Evolutionary conservation across 2,888 invertebrate genomes (phyloP).

Genomic region (Drosophila mulleri): DNA sequence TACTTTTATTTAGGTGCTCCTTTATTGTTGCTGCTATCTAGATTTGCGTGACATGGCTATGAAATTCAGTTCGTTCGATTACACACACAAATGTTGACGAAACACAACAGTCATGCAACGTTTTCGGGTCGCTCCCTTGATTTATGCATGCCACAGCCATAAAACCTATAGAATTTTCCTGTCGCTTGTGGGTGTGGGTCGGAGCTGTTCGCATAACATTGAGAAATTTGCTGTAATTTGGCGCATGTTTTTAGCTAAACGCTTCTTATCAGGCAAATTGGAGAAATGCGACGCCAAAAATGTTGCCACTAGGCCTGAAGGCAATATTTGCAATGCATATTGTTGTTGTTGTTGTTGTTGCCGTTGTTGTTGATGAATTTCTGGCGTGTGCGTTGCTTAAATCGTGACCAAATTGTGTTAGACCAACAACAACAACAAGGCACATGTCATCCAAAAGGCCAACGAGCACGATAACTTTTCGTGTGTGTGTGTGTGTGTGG

Average conservation of each 20-base stretch:
- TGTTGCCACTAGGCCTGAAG: conserved; percentile 8
- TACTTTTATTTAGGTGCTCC: conserved; percentile 20
- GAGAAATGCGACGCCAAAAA: conserved; percentile 54
- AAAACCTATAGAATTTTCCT: conserved; percentile 43
- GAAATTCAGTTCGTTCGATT: conserved; percentile 46
- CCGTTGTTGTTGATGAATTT: conserved; percentile 71
- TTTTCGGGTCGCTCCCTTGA: conserved; percentile 48
- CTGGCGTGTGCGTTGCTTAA: conserved; percentile 73
- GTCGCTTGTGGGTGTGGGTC: conserved; percentile 6
- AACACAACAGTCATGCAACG: conserved; percentile 52
- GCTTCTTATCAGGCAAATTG: conserved; percentile 82
- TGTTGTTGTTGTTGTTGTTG: conserved; percentile 56
- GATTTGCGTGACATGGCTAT: conserved; percentile 73
- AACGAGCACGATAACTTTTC: conserved; percentile 57
- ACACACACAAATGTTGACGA: conserved; percentile 43
- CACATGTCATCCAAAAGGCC: conserved; percentile 52
- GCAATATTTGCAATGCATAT: conserved; percentile 50
- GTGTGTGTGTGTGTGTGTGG: conserved; percentile 32
- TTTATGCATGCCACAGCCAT: conserved; percentile 64
- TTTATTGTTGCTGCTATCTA: conserved; percentile 51
- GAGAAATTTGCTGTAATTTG: conserved; percentile 78
- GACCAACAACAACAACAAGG: conserved; percentile 30
- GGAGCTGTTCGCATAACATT: conserved; percentile 62
- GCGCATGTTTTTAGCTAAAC: conserved; percentile 80
- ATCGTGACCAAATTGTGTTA: conserved; percentile 81